Base-by-base conservation (phyloP, 1,140 invertebrate genomes). In the Homalodisca vitripennis region DNA sequence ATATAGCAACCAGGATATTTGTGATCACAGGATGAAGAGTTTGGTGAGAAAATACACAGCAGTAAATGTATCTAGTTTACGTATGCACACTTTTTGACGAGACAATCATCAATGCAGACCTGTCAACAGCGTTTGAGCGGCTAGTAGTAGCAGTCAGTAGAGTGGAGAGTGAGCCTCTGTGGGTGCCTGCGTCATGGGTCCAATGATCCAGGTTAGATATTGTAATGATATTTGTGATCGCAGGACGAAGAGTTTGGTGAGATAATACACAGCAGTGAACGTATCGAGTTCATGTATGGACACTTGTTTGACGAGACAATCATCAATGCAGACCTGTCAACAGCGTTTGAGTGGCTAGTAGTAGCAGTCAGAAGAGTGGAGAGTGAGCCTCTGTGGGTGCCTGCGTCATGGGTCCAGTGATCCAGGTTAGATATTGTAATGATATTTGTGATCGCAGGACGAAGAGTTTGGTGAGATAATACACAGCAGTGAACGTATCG, bases 31-130 rank as follows among this genome's bases (percentile, higher is more conserved):
- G 95, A 98, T 77, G 93, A 97, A 69, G 95, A 98, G 78, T 92
- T 98, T 75, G 82, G 89, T 29, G 93, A 97, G 71, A 98, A 98
- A 73, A 83, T 98, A 22, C 88, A 90, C 74, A 91, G 89, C 66
- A 89, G 92, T 3, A 88, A 91, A 57, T 88, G 95, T 75, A 97
- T 99, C 75, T 94, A 98, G 78, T 95, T 93, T 75, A 84, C 94
- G 30, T 99, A 98, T 80, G 92, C 93, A 3, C 97, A 98, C 80
- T 90, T 92, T 98, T 98, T 79, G 97, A 99, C 80, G 92, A 94
- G 74, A 88, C 90, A 63, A 92, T 99, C 24, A 87, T 97, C 1
- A 99, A 98, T 77, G 92, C 89, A 22, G 93, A 98, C 76, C 82
- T 98, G 57, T 86, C 91, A 1, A 84, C 86, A 57, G 93, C 96